Base-by-base conservation (phyloP, 2,113 vertebrate genomes). In the Xiphophorus couchianus region DNA sequence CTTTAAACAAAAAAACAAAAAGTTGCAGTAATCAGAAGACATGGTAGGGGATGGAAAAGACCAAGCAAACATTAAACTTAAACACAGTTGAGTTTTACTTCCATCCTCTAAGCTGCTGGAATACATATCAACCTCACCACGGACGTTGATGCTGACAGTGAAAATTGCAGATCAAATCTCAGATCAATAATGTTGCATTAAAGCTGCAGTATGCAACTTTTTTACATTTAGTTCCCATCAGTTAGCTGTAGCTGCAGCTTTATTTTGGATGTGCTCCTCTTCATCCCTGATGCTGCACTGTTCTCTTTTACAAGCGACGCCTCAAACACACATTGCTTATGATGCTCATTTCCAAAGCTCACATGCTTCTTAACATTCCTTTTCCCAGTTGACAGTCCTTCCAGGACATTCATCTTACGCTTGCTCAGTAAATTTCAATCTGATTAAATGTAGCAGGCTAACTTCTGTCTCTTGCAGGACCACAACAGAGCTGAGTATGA, bases 401-500 rank as follows among this genome's bases (percentile, higher is more conserved):
- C 25, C 22, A 71, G 48, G 48, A 54, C 54, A 13, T 68, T 66
- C 14, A 37, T 77, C 5, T 67, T 0, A 28, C 8, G 30, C 37
- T 62, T 22, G 17, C 61, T 13, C 14, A 11, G 13, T 30, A 65
- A 0, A 4, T 17, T n/a, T 8, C 9, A 2, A 5, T 28, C 11
- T 33, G 35, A 25, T 6, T 35, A 27, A 44, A 37, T 73, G 39
- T 63, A 67, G 48, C n/a, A 42, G 69, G 25, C 70, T 30, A 78
- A 70, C 71, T 61, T 3, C 74, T 30, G 54, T 83, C 17, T 72
- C 66, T 71, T 83, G 0, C 70, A 95, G 94, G 96, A 96, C 85
- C 97, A 99, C 66, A 96, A 96, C 69, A 94, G 97, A 81, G 96
- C 97, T 0, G 97, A 99, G 54, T 99, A 99, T 0, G 97, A 99